Base-by-base conservation (phyloP, 2,113 vertebrate species). In the Microtus oregoni region DNA sequence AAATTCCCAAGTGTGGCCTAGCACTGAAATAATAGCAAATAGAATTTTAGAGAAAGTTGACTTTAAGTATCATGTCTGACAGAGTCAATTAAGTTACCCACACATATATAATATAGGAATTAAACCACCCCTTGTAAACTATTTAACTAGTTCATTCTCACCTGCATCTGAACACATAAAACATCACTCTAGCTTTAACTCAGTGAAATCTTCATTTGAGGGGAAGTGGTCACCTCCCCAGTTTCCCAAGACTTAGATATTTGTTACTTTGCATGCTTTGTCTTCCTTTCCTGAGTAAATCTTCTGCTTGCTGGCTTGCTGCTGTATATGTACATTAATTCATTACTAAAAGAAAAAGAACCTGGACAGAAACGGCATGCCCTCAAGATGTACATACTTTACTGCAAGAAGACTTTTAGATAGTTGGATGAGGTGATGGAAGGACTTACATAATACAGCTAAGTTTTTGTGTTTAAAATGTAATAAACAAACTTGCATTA, bases 371-470 rank as follows among this genome's bases (percentile, higher is more conserved):
- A n/a, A 72, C 3, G 4, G 35, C 20, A 28, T 73, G 24, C 35
- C 7, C 13, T 73, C 86, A 50, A 38, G 14, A n/a, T 55, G 50
- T 58, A 38, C 47, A 26, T 28, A 2, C 11, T 22, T 15, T 47
- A 17, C 20, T 17, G 1, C 70, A 41, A 86, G 0, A 55, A 52
- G 70, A 61, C 67, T 96, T 97, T 94, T 61, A 94, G 12, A 58
- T 14, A 35, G 4, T 35, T 72, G 38, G 86, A 79, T 11, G 82
- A 96, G 73, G 0, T 78, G 96, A 96, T 15, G 0, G 15, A 86
- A 81, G 86, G 22, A 76, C 19, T 32, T 61, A 63, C 77, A 20
- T 70, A 19, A 44, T 38, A 22, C 0, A 55, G 72, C 5, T 90
- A 87, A 50, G 77, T 9, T 55, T 95, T 68, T 79, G 1, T 76